phyloP scores from a whole-genome alignment of 2,113 vertebrate genomes.

The Gambusia affinis region DNA sequence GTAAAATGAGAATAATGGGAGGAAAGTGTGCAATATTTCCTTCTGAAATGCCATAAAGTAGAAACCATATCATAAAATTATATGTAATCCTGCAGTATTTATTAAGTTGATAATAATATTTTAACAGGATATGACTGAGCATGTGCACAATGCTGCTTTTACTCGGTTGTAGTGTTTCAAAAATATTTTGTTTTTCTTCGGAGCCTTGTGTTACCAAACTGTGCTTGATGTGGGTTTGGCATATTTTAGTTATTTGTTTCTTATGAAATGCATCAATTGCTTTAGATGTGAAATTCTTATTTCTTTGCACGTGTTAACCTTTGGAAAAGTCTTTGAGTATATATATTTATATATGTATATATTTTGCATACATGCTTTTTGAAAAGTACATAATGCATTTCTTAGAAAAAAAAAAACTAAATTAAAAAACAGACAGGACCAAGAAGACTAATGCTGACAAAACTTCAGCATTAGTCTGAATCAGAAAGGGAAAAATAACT shows the following conservation, averaged over 20 bases:
- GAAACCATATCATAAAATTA: background rate
- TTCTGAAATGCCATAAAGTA: background rate
- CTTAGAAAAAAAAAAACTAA: background rate
- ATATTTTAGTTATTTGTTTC: background rate
- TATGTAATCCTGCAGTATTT: background rate
- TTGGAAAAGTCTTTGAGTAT: conserved; percentile 13
- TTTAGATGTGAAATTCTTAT: conserved; percentile 10
- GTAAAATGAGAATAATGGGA: background rate
- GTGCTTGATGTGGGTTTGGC: background rate
- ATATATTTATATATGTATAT: conserved; percentile 14
- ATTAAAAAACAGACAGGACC: conserved; percentile 30
- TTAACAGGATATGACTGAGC: background rate
- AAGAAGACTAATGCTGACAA: conserved; percentile 12
- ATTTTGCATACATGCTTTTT: conserved; percentile 30
- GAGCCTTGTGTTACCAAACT: background rate
- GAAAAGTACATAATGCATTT: background rate
- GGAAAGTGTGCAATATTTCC: background rate
- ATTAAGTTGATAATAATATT: background rate
- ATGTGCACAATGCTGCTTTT: background rate
- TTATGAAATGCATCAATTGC: background rate
- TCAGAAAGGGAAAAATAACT: background rate
- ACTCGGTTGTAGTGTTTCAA: background rate
- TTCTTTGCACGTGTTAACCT: conserved; percentile 27
- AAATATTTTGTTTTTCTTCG: background rate
- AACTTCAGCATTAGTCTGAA: background rate